phyloP scores from a whole-genome alignment of 2,113 vertebrate species.

The Rana temporaria region DNA sequence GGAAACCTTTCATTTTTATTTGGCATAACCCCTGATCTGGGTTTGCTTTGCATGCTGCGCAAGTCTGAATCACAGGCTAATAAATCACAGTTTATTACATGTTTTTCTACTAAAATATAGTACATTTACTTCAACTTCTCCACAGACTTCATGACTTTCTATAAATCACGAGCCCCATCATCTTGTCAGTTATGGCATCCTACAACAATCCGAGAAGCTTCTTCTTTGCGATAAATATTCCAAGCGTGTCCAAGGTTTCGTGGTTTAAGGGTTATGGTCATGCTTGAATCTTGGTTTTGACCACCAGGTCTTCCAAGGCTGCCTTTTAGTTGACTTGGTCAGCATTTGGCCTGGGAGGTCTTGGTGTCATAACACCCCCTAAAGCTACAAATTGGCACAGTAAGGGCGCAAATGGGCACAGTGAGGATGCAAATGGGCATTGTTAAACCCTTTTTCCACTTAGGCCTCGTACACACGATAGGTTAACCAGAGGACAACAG shows the following conservation, averaged over 20 bases:
- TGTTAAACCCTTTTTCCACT: too few relatives aligned
- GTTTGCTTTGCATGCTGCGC: constrained; percentile 47
- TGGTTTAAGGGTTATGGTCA: constrained; percentile 28
- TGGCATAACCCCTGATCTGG: neutral
- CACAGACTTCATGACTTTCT: constrained; percentile 21
- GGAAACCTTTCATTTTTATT: constrained; percentile 18
- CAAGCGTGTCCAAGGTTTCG: constrained; percentile 8
- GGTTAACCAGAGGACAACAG: too few relatives aligned
- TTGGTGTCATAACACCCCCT: too few relatives aligned
- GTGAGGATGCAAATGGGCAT: too few relatives aligned
- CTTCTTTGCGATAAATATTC: neutral
- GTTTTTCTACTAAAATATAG: constrained; percentile 42
- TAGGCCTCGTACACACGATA: too few relatives aligned
- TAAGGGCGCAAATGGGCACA: too few relatives aligned
- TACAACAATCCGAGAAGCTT: neutral
- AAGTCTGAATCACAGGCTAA: constrained; percentile 34
- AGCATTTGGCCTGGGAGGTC: too few relatives aligned
- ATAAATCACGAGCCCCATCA: neutral
- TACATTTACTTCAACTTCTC: constrained; percentile 56
- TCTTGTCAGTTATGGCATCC: neutral
- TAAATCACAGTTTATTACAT: constrained; percentile 55
- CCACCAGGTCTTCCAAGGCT: too few relatives aligned
- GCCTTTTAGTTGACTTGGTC: too few relatives aligned
- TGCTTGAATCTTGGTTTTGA: neutral
- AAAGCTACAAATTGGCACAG: too few relatives aligned